These are phyloP conservation scores for Mugil cephalus DNA, from an alignment of 2,113 vertebrate species.

Conservation along the genomic window DNA sequence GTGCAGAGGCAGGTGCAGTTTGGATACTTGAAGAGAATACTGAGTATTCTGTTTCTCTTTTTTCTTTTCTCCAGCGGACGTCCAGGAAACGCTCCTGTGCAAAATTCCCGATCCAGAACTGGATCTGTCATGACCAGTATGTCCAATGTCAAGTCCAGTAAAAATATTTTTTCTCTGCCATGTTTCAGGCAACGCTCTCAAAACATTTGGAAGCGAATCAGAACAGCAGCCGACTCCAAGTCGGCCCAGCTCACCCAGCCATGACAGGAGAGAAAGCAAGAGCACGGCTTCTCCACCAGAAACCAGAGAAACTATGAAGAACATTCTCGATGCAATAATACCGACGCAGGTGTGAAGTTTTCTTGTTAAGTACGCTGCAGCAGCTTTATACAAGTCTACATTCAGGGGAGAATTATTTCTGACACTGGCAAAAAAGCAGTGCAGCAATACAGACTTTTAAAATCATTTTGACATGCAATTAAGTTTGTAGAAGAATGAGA, in stretches of 20 bases:
- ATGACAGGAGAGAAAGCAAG: slow-evolving; percentile 64
- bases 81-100: slow-evolving; percentile 27
- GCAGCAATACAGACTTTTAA: background rate
- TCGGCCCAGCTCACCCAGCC: slow-evolving; percentile 76
- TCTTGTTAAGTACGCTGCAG: background rate
- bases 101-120: slow-evolving; percentile 37
- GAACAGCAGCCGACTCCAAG: slow-evolving; percentile 81
- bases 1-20: slow-evolving; percentile 83
- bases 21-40: slow-evolving; percentile 80
- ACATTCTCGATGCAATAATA: slow-evolving; percentile 82
- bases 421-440: background rate
- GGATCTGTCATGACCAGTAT: background rate
- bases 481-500: no score
- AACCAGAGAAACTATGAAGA: slow-evolving; percentile 78
- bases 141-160: background rate
- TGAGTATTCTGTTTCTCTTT: slow-evolving; percentile 70
- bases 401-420: background rate
- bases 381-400: background rate
- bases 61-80: slow-evolving; percentile 38
- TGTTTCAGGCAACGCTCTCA: slow-evolving; percentile 88
- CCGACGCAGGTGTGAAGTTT: slow-evolving; percentile 86
- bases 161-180: background rate
- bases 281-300: slow-evolving; percentile 63
- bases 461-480: background rate
- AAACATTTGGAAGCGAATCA: slow-evolving; percentile 87